Percentiles rank a stretch among this genome's conserved stretches.
These are phyloP conservation scores for Dascillus cervinus DNA, from an alignment of 2,888 invertebrate species.

Conservation along the genomic window DNA sequence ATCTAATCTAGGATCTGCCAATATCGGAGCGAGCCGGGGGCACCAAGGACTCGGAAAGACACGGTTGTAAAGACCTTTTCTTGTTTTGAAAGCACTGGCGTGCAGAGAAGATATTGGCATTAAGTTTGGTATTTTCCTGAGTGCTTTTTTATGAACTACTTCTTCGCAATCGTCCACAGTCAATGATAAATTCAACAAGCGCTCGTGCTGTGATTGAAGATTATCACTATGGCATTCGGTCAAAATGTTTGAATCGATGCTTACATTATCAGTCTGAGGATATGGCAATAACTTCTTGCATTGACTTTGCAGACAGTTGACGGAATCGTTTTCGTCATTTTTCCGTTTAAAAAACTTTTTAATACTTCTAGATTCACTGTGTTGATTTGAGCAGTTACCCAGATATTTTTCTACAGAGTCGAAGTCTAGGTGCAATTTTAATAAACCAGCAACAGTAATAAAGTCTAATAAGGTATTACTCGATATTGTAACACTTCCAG, in stretches of 20 bases:
- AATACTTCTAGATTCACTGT: not conserved
- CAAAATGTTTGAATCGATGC: not conserved
- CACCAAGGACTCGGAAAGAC: slow-evolving; percentile 54
- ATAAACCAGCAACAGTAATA: slow-evolving; percentile 47
- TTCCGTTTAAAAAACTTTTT: too few species aligned
- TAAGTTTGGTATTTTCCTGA: slow-evolving; percentile 29
- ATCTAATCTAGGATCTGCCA: slow-evolving; percentile 34
- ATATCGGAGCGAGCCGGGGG: slow-evolving; percentile 36
- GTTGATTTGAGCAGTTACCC: not conserved
- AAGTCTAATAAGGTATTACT: slow-evolving; percentile 51
- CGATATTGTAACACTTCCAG: slow-evolving; percentile 56
- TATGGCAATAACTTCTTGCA: not conserved
- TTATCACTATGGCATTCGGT: not conserved
- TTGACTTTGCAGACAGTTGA: not conserved
- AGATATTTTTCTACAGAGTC: slow-evolving; percentile 13
- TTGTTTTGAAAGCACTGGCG: slow-evolving; percentile 11
- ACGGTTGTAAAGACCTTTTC: slow-evolving; percentile 44
- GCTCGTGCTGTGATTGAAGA: not conserved
- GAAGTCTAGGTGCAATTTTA: slow-evolving; percentile 30
- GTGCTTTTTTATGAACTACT: slow-evolving; percentile 6
- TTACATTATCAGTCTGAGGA: not conserved
- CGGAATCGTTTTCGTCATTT: too few species aligned
- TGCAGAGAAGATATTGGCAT: slow-evolving; percentile 27
- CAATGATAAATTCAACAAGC: not conserved
- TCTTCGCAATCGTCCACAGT: not conserved